A percentile compares a stretch with the other conserved stretches of the same genome.
Conservation (phyloP, 64 coral and sea anemone species). For the Anthopleura sola region DNA sequence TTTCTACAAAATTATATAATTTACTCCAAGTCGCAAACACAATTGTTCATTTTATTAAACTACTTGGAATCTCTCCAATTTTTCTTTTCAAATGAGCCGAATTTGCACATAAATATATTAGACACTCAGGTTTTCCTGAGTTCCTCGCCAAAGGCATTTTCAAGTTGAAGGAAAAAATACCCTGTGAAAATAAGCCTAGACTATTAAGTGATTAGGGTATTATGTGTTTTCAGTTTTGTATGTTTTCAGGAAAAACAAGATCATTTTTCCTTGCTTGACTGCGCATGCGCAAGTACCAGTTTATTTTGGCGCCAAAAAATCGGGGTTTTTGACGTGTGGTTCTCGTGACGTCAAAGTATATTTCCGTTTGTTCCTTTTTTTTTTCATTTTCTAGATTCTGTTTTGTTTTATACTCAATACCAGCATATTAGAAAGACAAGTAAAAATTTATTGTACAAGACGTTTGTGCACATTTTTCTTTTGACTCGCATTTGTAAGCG, state of each 20-base stretch:
- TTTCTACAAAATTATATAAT: background rate
- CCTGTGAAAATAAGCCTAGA: background rate
- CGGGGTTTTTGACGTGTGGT: background rate
- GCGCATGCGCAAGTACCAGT: background rate
- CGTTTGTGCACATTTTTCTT: no score
- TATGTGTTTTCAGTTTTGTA: background rate
- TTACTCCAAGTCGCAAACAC: background rate
- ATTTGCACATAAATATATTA: background rate
- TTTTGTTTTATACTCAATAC: background rate
- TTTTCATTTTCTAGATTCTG: background rate
- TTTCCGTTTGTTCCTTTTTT: background rate
- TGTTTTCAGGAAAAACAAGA: background rate
- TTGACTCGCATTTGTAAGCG: no score
- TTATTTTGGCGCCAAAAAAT: constrained; percentile 6
- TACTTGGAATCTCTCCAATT: background rate
- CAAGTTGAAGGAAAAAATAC: background rate
- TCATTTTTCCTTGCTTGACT: background rate
- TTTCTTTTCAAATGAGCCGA: background rate
- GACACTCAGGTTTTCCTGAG: background rate
- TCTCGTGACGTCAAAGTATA: background rate
- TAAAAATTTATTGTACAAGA: no score
- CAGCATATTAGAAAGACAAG: no score
- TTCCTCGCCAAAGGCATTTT: background rate
- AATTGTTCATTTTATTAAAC: background rate
- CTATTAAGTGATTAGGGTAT: background rate